A percentile compares a stretch with the other conserved stretches of the same genome.
Conservation (phyloP, 2,888 invertebrate species). For the Ophioninae sp. region DNA sequence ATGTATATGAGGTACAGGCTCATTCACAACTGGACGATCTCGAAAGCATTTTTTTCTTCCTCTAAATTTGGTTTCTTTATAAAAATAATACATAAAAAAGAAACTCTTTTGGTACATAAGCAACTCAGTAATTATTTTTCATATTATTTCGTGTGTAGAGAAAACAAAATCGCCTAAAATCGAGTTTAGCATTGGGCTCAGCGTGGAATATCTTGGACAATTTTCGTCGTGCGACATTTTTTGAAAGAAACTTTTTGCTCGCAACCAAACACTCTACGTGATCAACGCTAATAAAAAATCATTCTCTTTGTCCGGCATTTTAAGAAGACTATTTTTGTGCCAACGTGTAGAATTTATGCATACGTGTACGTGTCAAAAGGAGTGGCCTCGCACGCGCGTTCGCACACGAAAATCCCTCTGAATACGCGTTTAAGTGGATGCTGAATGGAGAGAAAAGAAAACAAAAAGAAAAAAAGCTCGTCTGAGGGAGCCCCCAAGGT, state of each 20-base stretch:
- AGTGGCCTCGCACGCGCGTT: constrained; percentile 37
- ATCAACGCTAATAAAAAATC: background rate
- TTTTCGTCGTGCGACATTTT: background rate
- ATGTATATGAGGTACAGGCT: constrained; percentile 23
- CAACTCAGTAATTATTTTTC: background rate
- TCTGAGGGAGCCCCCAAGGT: constrained; percentile 5
- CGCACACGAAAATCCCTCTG: constrained; percentile 58
- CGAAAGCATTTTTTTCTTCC: background rate
- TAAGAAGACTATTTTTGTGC: background rate
- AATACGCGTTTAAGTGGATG: constrained; percentile 65
- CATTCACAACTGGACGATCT: background rate
- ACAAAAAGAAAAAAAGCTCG: constrained; percentile 26
- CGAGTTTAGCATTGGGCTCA: background rate
- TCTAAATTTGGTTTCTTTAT: too few species aligned
- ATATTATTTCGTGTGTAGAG: background rate
- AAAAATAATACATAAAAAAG: too few species aligned
- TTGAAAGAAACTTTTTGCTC: background rate
- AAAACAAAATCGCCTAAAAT: background rate
- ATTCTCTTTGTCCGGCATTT: background rate
- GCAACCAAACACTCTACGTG: background rate
- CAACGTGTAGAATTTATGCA: background rate
- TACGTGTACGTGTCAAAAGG: background rate
- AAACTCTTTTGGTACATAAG: too few species aligned
- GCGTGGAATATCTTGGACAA: background rate
- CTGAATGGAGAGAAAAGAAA: constrained; percentile 48